These are phyloP conservation scores for Toxotes jaculatrix DNA, from an alignment of 2,113 vertebrate species.

Conservation along the genomic window DNA sequence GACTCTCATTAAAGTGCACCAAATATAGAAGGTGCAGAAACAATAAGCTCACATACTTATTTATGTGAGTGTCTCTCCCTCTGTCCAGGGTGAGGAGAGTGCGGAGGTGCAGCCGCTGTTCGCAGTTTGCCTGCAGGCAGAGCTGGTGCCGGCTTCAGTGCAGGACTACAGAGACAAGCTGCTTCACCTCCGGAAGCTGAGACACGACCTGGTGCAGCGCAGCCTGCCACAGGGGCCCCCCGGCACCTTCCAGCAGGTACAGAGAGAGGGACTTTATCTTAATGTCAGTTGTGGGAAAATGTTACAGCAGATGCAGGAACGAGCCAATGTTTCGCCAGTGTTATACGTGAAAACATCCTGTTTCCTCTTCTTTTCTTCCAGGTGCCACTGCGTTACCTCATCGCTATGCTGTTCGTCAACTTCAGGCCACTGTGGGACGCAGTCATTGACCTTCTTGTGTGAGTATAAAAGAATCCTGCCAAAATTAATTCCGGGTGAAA, in stretches of 20 bases:
- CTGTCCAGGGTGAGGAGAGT: slow-evolving; percentile 83
- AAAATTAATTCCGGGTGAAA: not conserved
- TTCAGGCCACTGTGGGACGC: slow-evolving; percentile 96
- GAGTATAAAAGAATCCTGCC: slow-evolving; percentile 68
- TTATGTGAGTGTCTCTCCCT: not conserved
- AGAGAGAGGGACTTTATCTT: no score
- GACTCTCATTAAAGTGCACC: not conserved
- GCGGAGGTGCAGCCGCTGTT: slow-evolving; percentile 86
- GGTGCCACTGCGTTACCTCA: slow-evolving; percentile 94
- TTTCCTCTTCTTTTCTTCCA: slow-evolving; percentile 66
- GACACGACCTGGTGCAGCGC: slow-evolving; percentile 89
- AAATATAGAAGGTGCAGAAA: not conserved
- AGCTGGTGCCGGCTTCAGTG: slow-evolving; percentile 93
- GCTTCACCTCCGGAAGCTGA: slow-evolving; percentile 92
- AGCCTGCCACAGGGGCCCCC: slow-evolving; percentile 81
- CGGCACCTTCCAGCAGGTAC: slow-evolving; percentile 87
- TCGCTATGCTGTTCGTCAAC: slow-evolving; percentile 96
- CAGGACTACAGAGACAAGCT: slow-evolving; percentile 97
- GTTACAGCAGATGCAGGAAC: no score
- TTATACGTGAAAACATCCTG: not conserved
- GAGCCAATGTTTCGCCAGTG: no score
- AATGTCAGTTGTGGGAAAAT: no score
- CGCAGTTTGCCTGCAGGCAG: slow-evolving; percentile 89
- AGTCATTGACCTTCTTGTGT: slow-evolving; percentile 94
- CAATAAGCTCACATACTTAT: not conserved